These are phyloP conservation scores for Corythoichthys intestinalis DNA, from an alignment of 2,113 vertebrate genomes.

Conservation along the genomic window DNA sequence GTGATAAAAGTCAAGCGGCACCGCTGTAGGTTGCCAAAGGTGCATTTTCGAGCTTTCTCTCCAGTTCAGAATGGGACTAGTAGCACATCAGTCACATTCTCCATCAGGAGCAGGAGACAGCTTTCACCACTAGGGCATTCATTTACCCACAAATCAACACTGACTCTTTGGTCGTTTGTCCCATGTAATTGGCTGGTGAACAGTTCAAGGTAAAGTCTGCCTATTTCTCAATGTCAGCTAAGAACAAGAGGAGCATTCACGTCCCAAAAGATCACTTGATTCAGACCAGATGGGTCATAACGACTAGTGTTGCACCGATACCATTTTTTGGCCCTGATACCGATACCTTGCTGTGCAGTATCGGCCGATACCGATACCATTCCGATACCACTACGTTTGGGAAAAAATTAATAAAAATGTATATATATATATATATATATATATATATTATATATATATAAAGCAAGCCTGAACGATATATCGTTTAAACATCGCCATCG, in stretches of 20 bases:
- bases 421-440: no score
- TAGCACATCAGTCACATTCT: not conserved
- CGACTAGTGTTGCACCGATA: no score
- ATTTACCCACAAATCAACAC: not conserved
- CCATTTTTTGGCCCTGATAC: no score
- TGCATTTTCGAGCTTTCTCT: slow-evolving; percentile 20
- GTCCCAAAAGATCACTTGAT: no score
- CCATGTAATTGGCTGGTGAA: not conserved
- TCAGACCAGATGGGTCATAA: no score
- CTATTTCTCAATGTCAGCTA: not conserved
- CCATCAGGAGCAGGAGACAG: not conserved
- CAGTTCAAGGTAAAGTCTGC: not conserved
- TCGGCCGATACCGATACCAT: no score
- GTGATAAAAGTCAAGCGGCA: slow-evolving; percentile 43
- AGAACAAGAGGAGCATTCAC: not conserved
- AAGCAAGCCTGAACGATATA: no score
- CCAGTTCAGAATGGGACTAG: slow-evolving; percentile 5
- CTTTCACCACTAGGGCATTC: not conserved
- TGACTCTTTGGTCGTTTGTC: not conserved
- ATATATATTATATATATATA: no score
- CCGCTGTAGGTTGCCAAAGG: slow-evolving; percentile 18
- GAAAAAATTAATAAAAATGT: no score
- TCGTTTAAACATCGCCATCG: no score
- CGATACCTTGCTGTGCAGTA: no score
- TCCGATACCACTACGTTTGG: no score